Conservation (phyloP, 2,113 vertebrate genomes). For the Phrynosoma platyrhinos region DNA sequence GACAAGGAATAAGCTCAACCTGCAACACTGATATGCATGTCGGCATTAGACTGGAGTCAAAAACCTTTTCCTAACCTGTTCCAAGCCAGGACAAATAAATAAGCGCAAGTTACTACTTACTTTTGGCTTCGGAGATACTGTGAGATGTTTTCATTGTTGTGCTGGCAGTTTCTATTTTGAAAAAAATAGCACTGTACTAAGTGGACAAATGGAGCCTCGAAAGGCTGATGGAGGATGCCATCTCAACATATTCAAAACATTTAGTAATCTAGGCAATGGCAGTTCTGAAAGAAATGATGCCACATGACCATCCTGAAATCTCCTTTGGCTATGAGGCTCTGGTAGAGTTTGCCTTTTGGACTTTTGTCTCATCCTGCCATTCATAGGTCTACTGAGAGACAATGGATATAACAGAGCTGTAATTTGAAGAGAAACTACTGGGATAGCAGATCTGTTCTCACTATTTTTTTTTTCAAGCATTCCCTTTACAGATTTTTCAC, state of each 20-base stretch:
- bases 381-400: conserved; percentile 23
- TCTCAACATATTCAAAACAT: conserved; percentile 22
- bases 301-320: neutral
- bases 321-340: conserved; percentile 17
- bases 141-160: neutral
- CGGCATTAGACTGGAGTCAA: conserved; percentile 40
- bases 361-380: conserved; percentile 10
- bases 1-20: conserved; percentile 48
- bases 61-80: conserved; percentile 27
- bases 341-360: conserved; percentile 12
- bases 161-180: neutral
- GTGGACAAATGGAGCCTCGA: neutral
- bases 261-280: neutral
- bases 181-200: too few relatives aligned
- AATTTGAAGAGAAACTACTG: conserved; percentile 25
- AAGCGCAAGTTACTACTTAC: conserved; percentile 40
- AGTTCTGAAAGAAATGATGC: neutral
- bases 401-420: conserved; percentile 14
- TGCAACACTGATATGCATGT: conserved; percentile 34
- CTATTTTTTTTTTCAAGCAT: conserved; percentile 17
- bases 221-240: neutral
- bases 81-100: conserved; percentile 11
- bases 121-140: neutral
- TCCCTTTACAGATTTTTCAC: conserved; percentile 45
- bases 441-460: conserved; percentile 32